These are phyloP conservation scores for Bolborhynchus lineola DNA, from an alignment of 2,113 vertebrate genomes.

Conservation along the genomic window DNA sequence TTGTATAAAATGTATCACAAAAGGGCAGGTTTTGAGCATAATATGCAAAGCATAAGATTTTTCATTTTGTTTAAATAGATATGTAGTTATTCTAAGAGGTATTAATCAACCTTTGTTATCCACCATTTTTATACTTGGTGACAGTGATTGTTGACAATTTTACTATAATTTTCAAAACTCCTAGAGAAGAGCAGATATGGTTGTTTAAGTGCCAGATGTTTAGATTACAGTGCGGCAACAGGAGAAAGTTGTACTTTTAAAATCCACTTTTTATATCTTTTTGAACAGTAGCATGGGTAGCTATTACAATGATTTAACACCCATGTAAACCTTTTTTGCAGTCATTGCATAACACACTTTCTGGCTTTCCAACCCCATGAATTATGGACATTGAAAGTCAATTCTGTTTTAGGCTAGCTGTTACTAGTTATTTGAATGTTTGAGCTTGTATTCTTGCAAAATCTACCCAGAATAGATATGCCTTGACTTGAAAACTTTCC, in stretches of 20 bases:
- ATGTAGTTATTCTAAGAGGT: neutral
- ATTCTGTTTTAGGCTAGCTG: neutral
- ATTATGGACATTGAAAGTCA: neutral
- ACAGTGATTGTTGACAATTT: neutral
- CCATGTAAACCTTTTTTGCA: neutral
- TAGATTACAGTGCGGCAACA: neutral
- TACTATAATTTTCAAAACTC: neutral
- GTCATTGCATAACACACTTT: neutral
- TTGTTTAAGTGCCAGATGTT: neutral
- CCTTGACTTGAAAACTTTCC: neutral
- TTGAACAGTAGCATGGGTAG: neutral
- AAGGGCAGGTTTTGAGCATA: neutral
- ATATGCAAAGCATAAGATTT: neutral
- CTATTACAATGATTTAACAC: conserved; percentile 11
- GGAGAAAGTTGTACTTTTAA: neutral
- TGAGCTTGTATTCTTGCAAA: neutral
- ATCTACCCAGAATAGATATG: neutral
- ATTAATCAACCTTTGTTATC: neutral
- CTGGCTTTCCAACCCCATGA: neutral
- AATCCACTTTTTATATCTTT: neutral
- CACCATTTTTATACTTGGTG: neutral
- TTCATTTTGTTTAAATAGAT: neutral
- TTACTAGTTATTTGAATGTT: neutral
- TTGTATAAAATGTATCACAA: neutral
- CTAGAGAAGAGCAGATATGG: neutral